Evolutionary conservation across 2,797 vertebrate species (phyloP).

Genomic region (Kryptopterus vitreolus): DNA sequence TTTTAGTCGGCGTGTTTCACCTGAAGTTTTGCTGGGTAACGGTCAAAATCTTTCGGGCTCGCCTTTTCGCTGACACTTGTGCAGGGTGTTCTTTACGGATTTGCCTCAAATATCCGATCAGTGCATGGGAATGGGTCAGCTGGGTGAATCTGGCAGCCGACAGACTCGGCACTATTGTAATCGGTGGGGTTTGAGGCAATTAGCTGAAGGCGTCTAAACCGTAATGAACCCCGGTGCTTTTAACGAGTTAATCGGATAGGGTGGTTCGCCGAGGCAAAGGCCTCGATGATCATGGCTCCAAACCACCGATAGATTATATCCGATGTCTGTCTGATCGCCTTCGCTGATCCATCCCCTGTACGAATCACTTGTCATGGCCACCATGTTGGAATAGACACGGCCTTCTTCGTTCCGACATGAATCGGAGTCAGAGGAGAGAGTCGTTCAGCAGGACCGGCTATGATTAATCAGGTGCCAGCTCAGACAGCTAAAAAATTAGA

Average conservation of each 20-base stretch:
- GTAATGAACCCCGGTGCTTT: constrained; percentile 57
- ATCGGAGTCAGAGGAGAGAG: not conserved
- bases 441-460: not conserved
- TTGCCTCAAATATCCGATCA: not conserved
- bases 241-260: constrained; percentile 56
- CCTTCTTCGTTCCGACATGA: not conserved
- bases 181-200: not conserved
- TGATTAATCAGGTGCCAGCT: not conserved
- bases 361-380: constrained; percentile 2
- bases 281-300: not conserved
- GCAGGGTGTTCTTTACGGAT: no score
- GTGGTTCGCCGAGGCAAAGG: constrained; percentile 3
- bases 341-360: not conserved
- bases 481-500: not conserved
- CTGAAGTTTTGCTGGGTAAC: constrained; percentile 22
- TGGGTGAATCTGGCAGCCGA: not conserved
- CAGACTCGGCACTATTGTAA: not conserved
- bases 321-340: not conserved
- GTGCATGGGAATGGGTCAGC: not conserved
- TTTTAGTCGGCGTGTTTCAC: not conserved
- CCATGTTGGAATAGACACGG: not conserved
- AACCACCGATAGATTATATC: not conserved
- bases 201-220: constrained; percentile 30
- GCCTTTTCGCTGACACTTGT: constrained; percentile 1
- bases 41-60: constrained; percentile 11